A percentile compares a stretch with the other conserved stretches of the same genome.
phyloP scores from a whole-genome alignment of 2,113 vertebrate species.

The Ictalurus furcatus region DNA sequence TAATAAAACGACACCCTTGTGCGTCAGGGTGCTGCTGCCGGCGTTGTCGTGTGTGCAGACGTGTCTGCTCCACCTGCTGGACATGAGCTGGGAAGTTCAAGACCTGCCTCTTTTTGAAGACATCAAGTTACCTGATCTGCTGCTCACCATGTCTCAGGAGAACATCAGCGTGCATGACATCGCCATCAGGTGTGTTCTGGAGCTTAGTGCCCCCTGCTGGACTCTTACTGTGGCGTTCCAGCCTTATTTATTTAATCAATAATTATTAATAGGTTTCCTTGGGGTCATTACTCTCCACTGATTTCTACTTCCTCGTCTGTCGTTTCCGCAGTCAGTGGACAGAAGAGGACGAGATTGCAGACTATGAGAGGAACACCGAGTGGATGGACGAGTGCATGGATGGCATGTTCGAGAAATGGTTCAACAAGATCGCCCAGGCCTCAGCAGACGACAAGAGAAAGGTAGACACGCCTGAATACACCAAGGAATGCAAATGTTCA shows the following conservation, averaged over 20 bases:
- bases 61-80: slow-evolving; percentile 87
- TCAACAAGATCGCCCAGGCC: slow-evolving; percentile 92
- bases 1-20: not conserved
- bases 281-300: not conserved
- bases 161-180: slow-evolving; percentile 94
- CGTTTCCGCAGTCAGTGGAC: slow-evolving; percentile 85
- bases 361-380: slow-evolving; percentile 93
- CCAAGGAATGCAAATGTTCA: not conserved
- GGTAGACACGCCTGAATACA: slow-evolving; percentile 67
- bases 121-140: slow-evolving; percentile 87
- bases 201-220: not conserved
- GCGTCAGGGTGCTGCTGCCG: slow-evolving; percentile 82
- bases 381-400: slow-evolving; percentile 99
- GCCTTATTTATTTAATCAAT: not conserved
- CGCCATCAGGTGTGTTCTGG: slow-evolving; percentile 79
- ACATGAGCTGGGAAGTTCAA: slow-evolving; percentile 90
- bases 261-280: not conserved
- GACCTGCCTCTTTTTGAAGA: slow-evolving; percentile 88
- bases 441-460: slow-evolving; percentile 88
- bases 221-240: not conserved
- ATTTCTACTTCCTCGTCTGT: not conserved
- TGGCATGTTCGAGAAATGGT: slow-evolving; percentile 95
- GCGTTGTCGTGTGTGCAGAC: slow-evolving; percentile 93
- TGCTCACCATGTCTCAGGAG: slow-evolving; percentile 89
- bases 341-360: slow-evolving; percentile 93